Conservation (phyloP, 2,888 invertebrate genomes). For the Linnaemya tessellans region DNA sequence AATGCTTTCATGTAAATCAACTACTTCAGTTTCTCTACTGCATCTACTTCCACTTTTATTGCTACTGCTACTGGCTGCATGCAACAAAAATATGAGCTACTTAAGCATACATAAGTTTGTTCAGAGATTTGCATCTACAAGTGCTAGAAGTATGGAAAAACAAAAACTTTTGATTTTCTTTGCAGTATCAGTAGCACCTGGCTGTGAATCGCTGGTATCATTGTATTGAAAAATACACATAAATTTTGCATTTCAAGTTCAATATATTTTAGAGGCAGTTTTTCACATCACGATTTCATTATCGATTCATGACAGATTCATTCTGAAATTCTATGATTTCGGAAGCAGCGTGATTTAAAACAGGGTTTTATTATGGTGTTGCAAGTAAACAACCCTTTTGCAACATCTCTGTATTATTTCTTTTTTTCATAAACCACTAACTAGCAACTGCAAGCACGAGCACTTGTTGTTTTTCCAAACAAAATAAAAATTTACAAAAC, state of each 20-base stretch:
- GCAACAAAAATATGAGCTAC: conserved; percentile 71
- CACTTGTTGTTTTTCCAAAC: conserved; percentile 60
- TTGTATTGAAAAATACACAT: background rate
- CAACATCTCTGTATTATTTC: conserved; percentile 31
- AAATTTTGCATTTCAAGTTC: conserved; percentile 46
- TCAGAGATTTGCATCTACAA: conserved; percentile 75
- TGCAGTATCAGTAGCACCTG: conserved; percentile 52
- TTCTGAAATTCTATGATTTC: conserved; percentile 17
- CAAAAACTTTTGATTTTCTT: conserved; percentile 45
- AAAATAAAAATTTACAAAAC: conserved; percentile 56
- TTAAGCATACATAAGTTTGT: conserved; percentile 74
- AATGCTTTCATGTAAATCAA: conserved; percentile 73
- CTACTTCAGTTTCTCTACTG: conserved; percentile 54
- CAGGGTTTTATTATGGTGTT: background rate
- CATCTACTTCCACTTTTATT: conserved; percentile 18
- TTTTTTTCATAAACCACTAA: conserved; percentile 39
- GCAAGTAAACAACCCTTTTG: conserved; percentile 11
- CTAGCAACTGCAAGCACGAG: conserved; percentile 34
- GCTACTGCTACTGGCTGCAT: background rate
- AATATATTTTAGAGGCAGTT: background rate
- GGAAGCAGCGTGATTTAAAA: background rate
- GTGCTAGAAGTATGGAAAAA: conserved; percentile 62
- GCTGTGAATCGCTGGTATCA: conserved; percentile 23
- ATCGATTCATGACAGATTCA: conserved; percentile 25
- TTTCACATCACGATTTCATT: background rate